Conservation (phyloP, 2,797 vertebrate genomes). For the Microctenopoma stevenorrisi region DNA sequence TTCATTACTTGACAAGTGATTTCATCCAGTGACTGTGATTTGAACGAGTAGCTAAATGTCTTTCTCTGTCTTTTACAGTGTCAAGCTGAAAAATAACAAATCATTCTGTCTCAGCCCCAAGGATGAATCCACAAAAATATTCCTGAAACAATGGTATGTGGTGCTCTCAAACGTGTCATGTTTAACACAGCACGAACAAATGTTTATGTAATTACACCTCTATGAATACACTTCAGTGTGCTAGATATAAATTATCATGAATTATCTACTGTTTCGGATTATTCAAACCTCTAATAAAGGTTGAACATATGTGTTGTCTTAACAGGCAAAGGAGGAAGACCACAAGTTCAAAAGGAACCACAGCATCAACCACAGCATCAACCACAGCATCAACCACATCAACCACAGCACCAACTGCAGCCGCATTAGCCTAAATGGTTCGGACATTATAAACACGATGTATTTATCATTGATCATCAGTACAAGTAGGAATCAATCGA, state of each 20-base stretch:
- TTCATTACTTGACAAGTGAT: background rate
- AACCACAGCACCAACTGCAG: too few relatives aligned
- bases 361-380: accelerated
- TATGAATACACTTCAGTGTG: too few relatives aligned
- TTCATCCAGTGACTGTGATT: background rate
- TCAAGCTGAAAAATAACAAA: accelerated
- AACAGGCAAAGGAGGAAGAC: background rate
- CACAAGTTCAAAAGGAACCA: accelerated
- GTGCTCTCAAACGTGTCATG: background rate
- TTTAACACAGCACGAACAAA: background rate
- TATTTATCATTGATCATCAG: background rate
- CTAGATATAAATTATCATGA: too few relatives aligned
- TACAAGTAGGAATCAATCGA: background rate
- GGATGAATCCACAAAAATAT: accelerated
- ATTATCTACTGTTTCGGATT: background rate
- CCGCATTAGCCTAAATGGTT: accelerated
- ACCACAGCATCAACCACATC: background rate
- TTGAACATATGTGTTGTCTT: conserved; percentile 20
- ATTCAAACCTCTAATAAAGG: background rate
- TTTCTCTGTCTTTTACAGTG: conserved; percentile 29
- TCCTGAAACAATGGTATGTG: background rate
- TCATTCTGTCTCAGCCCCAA: conserved; percentile 6
- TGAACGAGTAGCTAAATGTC: background rate
- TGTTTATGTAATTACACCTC: background rate
- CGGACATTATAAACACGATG: background rate